Percentiles rank a stretch among this genome's conserved stretches.
Evolutionary conservation across 2,113 vertebrate species (phyloP).

Genomic region (Gallinago jamesoni): DNA sequence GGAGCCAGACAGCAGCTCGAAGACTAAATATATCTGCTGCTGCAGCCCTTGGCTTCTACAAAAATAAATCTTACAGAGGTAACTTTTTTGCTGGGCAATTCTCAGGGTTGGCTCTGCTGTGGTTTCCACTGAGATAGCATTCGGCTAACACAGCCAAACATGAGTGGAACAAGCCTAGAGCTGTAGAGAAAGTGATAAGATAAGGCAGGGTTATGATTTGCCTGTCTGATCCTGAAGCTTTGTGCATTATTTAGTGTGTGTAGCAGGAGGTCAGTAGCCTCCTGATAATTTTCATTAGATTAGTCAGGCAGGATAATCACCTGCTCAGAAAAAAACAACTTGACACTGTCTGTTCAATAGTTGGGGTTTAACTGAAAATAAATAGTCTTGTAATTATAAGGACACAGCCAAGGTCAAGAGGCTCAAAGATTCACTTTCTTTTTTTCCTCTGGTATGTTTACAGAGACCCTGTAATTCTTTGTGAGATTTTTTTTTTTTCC

Average conservation of each 20-base stretch:
- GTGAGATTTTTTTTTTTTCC: background rate
- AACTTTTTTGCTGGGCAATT: constrained; percentile 6
- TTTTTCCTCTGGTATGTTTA: constrained; percentile 42
- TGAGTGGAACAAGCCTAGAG: constrained; percentile 39
- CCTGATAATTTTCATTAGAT: constrained; percentile 69
- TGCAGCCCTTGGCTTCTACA: constrained; percentile 15
- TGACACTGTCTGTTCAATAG: constrained; percentile 44
- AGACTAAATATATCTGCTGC: constrained; percentile 17
- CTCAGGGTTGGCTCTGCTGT: background rate
- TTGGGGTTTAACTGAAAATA: constrained; percentile 61
- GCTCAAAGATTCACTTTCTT: background rate
- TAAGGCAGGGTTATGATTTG: constrained; percentile 58
- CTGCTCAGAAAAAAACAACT: constrained; percentile 47
- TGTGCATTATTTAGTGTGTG: constrained; percentile 60
- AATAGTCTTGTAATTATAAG: constrained; percentile 64
- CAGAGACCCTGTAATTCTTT: constrained; percentile 19
- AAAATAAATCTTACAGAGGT: background rate
- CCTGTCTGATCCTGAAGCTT: constrained; percentile 60
- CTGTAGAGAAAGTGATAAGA: constrained; percentile 58
- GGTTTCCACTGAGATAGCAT: constrained; percentile 32
- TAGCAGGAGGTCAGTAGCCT: constrained; percentile 63
- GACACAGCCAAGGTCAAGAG: constrained; percentile 56
- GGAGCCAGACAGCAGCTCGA: background rate
- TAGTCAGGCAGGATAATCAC: constrained; percentile 60
- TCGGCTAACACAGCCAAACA: constrained; percentile 20